Conservation (phyloP, 2,113 vertebrate species). For the Python bivittatus region DNA sequence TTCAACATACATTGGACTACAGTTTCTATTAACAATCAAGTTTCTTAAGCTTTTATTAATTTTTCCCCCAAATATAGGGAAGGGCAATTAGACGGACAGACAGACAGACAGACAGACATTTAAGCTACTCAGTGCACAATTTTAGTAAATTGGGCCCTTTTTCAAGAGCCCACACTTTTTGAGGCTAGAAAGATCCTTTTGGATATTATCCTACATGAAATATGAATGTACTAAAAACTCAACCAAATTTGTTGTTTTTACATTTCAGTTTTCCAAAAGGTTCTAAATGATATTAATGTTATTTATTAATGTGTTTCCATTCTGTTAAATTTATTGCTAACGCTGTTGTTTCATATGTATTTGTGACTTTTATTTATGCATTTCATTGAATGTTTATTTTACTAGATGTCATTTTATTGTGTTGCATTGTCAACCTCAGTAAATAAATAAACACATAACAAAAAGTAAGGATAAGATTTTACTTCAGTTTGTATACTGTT, state of each 20-base stretch:
- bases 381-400: not conserved
- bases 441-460: not conserved
- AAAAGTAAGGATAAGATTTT: not conserved
- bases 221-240: not conserved
- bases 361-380: not conserved
- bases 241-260: not conserved
- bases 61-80: no score
- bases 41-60: no score
- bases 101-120: not conserved
- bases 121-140: not conserved
- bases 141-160: not conserved
- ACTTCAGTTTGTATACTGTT: not conserved
- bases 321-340: not conserved
- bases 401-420: not conserved
- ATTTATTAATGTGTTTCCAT: not conserved
- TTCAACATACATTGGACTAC: no score
- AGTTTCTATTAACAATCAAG: no score
- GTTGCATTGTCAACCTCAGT: not conserved
- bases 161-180: not conserved
- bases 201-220: not conserved
- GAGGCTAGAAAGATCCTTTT: not conserved
- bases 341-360: not conserved
- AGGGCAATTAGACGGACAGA: not conserved
- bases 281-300: not conserved
- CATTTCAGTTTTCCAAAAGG: not conserved